Percentiles rank a stretch among this genome's conserved stretches.
phyloP scores from a whole-genome alignment of 2,113 vertebrate genomes.

The cattle (Bos taurus) region ARS-UCD2.0 NC_037331.1:24331501-24332000 shows the following conservation, averaged over 20 bases:
- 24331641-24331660: conserved; percentile 1
- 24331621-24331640: conserved; percentile 9
- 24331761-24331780: background rate
- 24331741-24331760: background rate
- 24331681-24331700: background rate
- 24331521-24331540: background rate
- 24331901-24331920: background rate
- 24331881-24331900: background rate
- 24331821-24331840: background rate
- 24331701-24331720: background rate
- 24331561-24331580: conserved; percentile 16
- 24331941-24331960: background rate
- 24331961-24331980: conserved; percentile 21
- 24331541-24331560: background rate
- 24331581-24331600: conserved; percentile 48
- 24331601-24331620: conserved; percentile 51
- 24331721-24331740: background rate
- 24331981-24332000: background rate
- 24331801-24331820: background rate
- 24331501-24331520: background rate
- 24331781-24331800: background rate
- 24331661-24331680: background rate
- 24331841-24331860: background rate
- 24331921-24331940: background rate
- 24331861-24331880: background rate